phyloP scores from a whole-genome alignment of 1,140 invertebrate species.

The Linepithema humile region DNA sequence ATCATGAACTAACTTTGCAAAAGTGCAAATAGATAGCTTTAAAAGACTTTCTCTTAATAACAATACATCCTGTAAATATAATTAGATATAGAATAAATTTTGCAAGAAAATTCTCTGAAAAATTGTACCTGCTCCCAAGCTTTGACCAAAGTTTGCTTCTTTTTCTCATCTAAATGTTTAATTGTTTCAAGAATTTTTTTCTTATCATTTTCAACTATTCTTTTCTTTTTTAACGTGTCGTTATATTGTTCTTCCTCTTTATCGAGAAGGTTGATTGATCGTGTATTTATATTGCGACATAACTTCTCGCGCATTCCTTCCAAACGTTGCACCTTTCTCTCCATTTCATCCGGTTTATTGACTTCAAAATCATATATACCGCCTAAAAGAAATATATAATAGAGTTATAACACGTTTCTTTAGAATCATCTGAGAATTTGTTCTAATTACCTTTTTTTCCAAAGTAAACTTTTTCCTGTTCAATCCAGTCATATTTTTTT shows the following conservation, averaged over 20 bases:
- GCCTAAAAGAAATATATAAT: conserved; percentile 68
- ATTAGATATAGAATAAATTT: too few species aligned
- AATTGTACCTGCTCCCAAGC: conserved; percentile 90
- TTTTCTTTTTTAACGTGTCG: conserved; percentile 92
- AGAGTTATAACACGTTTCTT: not conserved
- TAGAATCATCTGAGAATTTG: not conserved
- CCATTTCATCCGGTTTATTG: conserved; percentile 82
- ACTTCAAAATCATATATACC: conserved; percentile 81
- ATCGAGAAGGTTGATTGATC: conserved; percentile 93
- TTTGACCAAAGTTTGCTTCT: conserved; percentile 90
- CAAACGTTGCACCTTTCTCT: conserved; percentile 86
- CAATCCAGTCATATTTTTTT: conserved; percentile 90
- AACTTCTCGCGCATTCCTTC: conserved; percentile 90
- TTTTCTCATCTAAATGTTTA: conserved; percentile 94
- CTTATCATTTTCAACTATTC: conserved; percentile 94
- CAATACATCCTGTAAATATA: too few species aligned
- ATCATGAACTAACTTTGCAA: too few species aligned
- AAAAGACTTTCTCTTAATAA: too few species aligned
- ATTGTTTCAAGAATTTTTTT: conserved; percentile 93
- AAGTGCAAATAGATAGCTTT: too few species aligned
- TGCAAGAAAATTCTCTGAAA: not conserved
- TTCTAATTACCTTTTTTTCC: conserved; percentile 86
- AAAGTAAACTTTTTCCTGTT: conserved; percentile 91
- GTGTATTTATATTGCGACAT: conserved; percentile 91
- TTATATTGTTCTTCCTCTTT: conserved; percentile 94